phyloP scores from a whole-genome alignment of 2,888 invertebrate species.

The Marronus borbonicus region DNA sequence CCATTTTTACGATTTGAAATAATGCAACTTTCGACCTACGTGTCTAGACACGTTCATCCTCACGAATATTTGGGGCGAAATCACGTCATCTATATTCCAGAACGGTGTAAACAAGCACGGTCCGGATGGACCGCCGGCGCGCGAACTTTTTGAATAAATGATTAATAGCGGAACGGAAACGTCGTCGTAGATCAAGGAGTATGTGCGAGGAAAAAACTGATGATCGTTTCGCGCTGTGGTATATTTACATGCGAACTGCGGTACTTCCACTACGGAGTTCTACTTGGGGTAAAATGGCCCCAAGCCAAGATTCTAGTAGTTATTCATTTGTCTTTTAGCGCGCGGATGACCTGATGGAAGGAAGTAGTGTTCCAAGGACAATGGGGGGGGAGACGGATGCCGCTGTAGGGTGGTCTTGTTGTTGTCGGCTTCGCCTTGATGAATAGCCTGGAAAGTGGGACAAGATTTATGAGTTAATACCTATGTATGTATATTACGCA shows the following conservation, averaged over 20 bases:
- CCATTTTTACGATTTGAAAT: no score
- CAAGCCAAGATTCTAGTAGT: not conserved
- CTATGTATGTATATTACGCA: no score
- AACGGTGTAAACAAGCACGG: slow-evolving; percentile 15
- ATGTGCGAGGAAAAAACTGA: slow-evolving; percentile 15
- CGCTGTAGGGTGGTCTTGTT: no score
- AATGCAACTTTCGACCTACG: no score
- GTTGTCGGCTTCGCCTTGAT: no score
- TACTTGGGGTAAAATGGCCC: not conserved
- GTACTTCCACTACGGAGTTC: not conserved
- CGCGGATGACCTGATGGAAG: not conserved
- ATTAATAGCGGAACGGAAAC: slow-evolving; percentile 24
- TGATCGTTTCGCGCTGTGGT: not conserved
- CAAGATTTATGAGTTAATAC: no score
- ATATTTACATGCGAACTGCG: not conserved
- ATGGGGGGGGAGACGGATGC: no score
- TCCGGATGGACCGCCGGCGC: not conserved
- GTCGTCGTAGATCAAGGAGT: slow-evolving; percentile 27
- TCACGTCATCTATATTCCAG: slow-evolving; percentile 22
- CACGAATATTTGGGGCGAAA: not conserved
- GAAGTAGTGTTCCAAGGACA: no score
- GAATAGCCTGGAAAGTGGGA: no score
- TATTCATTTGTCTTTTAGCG: slow-evolving; percentile 12
- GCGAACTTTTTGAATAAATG: slow-evolving; percentile 31
- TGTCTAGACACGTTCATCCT: not conserved